Conservation (phyloP, 2,797 vertebrate species). For the Gallinago stenura region DNA sequence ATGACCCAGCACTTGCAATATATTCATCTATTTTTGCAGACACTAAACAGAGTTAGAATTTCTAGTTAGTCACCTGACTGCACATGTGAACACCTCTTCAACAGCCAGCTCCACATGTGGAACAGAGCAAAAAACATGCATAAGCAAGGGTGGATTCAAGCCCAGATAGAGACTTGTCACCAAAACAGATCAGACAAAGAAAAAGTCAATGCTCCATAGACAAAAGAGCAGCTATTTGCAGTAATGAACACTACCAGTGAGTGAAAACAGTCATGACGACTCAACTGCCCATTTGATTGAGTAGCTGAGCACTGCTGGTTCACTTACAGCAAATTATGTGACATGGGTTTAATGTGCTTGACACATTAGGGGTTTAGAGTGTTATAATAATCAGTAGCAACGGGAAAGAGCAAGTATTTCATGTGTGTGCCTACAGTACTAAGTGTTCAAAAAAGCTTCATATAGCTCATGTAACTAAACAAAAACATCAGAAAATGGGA, state of each 20-base stretch:
- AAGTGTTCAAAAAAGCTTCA: background rate
- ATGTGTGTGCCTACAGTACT: background rate
- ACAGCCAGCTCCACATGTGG: background rate
- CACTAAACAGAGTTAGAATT: background rate
- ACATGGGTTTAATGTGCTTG: background rate
- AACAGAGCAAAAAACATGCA: background rate
- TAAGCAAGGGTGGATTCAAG: background rate
- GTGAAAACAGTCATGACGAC: background rate
- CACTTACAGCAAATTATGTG: background rate
- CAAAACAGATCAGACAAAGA: background rate
- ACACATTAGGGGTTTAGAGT: background rate
- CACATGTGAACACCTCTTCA: background rate
- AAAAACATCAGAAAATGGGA: constrained; percentile 16
- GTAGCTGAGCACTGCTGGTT: background rate
- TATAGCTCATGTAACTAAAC: background rate
- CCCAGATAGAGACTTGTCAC: background rate
- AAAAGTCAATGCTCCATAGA: background rate
- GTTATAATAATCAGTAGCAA: background rate
- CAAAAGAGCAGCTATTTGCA: background rate
- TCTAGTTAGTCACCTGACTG: background rate
- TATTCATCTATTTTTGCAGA: background rate
- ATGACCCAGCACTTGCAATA: background rate
- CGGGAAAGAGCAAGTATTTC: background rate
- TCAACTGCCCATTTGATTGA: background rate
- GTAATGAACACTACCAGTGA: background rate